Conservation (phyloP, 2,888 invertebrate species). For the Lordiphosa andalusiaca region DNA sequence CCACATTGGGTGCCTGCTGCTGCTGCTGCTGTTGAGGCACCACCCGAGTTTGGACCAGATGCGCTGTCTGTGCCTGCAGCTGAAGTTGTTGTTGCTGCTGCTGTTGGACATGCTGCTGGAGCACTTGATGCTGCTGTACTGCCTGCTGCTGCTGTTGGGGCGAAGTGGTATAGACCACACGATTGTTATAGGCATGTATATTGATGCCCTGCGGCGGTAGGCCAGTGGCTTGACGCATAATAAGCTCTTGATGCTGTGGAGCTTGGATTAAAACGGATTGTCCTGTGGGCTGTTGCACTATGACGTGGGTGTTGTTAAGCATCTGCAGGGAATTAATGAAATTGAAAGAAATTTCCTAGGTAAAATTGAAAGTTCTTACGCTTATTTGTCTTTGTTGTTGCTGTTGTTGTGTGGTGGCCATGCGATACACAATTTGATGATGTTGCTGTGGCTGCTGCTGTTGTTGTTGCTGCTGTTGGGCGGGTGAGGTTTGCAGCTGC, state of each 20-base stretch:
- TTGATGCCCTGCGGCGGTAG: slow-evolving; percentile 73
- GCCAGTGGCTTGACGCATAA: slow-evolving; percentile 77
- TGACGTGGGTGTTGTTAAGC: slow-evolving; percentile 74
- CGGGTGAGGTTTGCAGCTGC: slow-evolving; percentile 55
- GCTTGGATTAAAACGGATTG: slow-evolving; percentile 78
- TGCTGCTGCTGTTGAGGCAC: slow-evolving; percentile 46
- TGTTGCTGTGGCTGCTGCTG: slow-evolving; percentile 62
- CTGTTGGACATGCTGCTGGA: slow-evolving; percentile 58
- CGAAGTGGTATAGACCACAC: slow-evolving; percentile 60
- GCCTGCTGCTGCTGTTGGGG: slow-evolving; percentile 50
- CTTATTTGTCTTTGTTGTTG: slow-evolving; percentile 61
- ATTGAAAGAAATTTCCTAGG: not conserved
- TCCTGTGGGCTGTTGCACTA: slow-evolving; percentile 73
- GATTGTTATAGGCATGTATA: slow-evolving; percentile 68
- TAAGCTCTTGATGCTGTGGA: slow-evolving; percentile 77
- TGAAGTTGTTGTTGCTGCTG: slow-evolving; percentile 48
- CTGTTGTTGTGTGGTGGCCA: slow-evolving; percentile 53
- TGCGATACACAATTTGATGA: slow-evolving; percentile 68
- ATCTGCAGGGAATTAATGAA: slow-evolving; percentile 39
- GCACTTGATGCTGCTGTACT: slow-evolving; percentile 58
- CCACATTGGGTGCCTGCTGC: slow-evolving; percentile 54
- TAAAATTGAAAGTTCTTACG: slow-evolving; percentile 33
- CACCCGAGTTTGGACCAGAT: slow-evolving; percentile 71
- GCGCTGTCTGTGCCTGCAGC: slow-evolving; percentile 59
- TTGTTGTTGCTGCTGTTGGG: slow-evolving; percentile 61